phyloP scores from a whole-genome alignment of 2,797 vertebrate genomes.

The Acipenser transmontanus region DNA sequence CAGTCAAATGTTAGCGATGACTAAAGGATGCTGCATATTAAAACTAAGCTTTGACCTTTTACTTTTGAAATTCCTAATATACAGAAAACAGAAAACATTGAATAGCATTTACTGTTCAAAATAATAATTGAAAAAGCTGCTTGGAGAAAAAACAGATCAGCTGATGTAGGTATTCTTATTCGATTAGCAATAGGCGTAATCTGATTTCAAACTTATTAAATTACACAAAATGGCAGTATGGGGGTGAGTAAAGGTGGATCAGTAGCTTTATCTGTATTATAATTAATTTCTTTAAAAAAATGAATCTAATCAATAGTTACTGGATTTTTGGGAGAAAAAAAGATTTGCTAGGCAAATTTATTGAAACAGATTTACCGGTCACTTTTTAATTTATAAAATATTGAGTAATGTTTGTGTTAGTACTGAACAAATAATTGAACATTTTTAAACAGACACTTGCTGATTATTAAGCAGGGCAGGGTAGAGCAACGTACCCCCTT shows the following conservation, averaged over 20 bases:
- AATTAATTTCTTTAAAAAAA: too few relatives aligned
- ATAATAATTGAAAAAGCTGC: constrained; percentile 25
- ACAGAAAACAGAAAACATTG: constrained; percentile 13
- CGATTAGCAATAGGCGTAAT: constrained; percentile 20
- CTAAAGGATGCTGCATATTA: neutral
- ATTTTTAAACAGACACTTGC: too few relatives aligned
- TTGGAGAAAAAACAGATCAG: constrained; percentile 32
- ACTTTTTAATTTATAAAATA: too few relatives aligned
- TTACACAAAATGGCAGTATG: constrained; percentile 4
- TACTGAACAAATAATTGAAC: too few relatives aligned
- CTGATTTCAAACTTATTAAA: constrained; percentile 22
- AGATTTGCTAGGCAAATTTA: too few relatives aligned
- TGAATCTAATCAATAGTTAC: too few relatives aligned
- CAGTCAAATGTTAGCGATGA: neutral
- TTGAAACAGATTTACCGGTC: too few relatives aligned
- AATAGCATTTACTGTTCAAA: constrained; percentile 21
- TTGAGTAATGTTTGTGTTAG: too few relatives aligned
- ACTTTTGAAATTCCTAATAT: constrained; percentile 20
- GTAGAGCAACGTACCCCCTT: too few relatives aligned
- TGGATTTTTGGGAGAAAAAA: too few relatives aligned
- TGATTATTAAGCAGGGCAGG: too few relatives aligned
- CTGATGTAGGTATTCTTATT: constrained; percentile 14
- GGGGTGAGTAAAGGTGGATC: neutral
- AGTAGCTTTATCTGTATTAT: too few relatives aligned
- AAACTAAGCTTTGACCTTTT: constrained; percentile 6